Evolutionary conservation across 1,140 invertebrate genomes (phyloP), one percentile per base, ranked within the genome.

Genomic region (Drosophila tropicalis): DNA sequence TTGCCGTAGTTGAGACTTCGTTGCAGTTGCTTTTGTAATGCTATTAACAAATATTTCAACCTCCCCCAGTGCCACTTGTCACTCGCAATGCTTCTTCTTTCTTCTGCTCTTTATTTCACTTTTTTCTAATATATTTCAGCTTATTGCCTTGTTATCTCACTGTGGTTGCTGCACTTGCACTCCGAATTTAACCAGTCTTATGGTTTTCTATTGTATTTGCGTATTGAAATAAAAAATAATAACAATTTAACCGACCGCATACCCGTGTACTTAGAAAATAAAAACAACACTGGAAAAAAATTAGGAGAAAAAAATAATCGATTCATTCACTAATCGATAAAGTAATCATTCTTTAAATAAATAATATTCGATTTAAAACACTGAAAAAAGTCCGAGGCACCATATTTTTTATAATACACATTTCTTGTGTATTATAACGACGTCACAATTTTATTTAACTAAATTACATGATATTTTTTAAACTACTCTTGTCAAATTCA

Each of bases 1-100:
- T 19, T 51, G 19, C 2, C 12, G 44, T 36, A 12, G 34, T 13
- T 39, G 4, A 51, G 2, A 51, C 9, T 51, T 19, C 6, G 17
- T 22, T 22, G 44, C 44, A 57, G 15, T 34, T 36, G 15, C 15
- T 39, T n/a, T 58, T 10, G 9, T 39, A 19, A 5, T 58, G 7
- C 6, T 39, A 58, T 58, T 58, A 39, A 58, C 55, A 58, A 39
- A 58, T 36, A 58, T 51, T 51, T 22, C 44, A 51, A 51, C 44
- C 44, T 22, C 44, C 22, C 9, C 44, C 44, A 19, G 17, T 51
- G 17, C 17, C 44, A 51, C 44, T 51, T 51, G 44, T 19, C 44
- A 58, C n/a, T 34, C 17, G 7, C 32, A 15, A 12, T 17, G 32
- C 17, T 39, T 58, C 56, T 58, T 17, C 56, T 58, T 58, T 5